Base-by-base conservation (phyloP, 1,140 invertebrate genomes). In the Cotesia chilonis region DNA sequence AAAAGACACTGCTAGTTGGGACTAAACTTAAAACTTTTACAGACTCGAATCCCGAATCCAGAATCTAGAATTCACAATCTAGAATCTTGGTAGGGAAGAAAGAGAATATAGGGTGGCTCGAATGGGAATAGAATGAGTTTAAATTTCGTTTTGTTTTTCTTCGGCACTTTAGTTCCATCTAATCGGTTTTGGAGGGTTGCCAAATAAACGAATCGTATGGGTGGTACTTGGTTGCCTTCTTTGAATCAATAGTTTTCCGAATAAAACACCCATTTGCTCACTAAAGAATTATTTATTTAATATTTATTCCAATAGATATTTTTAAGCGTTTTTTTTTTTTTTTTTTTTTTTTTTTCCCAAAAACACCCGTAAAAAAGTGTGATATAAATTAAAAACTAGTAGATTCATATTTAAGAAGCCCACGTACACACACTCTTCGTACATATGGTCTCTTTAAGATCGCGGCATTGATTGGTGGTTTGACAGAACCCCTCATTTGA, bases 191-290 rank as follows among this genome's bases (percentile, higher is more conserved):
- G 59, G 59, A 60, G 59, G n/a, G 28, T 20, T 10, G 59, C 59
- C 59, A 60, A 60, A 60, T 60, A 60, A 60, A 60, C 59, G 59
- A 60, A 60, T 60, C 20, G 59, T 20, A 60, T 60, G 59, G 59
- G 59, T 60, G 59, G 17, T 47, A 7, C 41, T 47, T 47, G 41
- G 5, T 4, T 5, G 41, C 41, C 41, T 60, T 20, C 6, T 60
- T 7, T 3, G 12, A 60, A 60, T 60, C 59, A 36, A 60, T 60
- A 60, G 59, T 60, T 36, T 60, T 36, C 28, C 28, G 28, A 28
- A 28, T 28, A 28, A 28, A 28, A 28, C 28, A 28, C 28, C 28
- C 28, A 28, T 28, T 28, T 28, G 28, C 28, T 3, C 3, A 2
- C 28, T 28, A 28, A 28, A 28, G 28, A 28, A 28, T 28, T 28